phyloP scores from a whole-genome alignment of 1,140 invertebrate genomes.

The Bathynomus jamesi region DNA sequence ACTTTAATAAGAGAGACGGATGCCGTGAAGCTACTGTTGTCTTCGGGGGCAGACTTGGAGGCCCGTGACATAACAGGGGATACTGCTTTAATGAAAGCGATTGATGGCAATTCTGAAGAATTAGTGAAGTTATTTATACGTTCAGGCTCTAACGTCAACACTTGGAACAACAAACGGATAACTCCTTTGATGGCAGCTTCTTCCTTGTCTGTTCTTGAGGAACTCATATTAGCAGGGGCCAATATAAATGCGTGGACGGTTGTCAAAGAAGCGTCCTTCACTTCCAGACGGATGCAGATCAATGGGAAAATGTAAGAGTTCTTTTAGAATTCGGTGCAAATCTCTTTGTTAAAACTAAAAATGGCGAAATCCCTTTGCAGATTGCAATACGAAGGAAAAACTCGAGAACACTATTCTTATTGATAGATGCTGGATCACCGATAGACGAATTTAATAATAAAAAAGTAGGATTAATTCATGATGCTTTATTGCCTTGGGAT shows the following conservation, averaged over 20 bases:
- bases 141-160: conserved; percentile 18
- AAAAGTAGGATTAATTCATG: conserved; percentile 22
- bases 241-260: conserved; percentile 15
- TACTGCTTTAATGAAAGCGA: conserved; percentile 33
- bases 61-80: conserved; percentile 16
- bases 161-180: conserved; percentile 3
- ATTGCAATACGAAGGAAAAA: conserved; percentile 17
- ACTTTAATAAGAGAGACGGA: conserved; percentile 24
- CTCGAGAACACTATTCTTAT: conserved; percentile 4
- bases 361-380: conserved; percentile 28
- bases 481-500: conserved; percentile 28
- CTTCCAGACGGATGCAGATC: conserved; percentile 16
- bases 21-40: conserved; percentile 17
- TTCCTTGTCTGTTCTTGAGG: conserved; percentile 9
- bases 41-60: conserved; percentile 23
- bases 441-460: conserved; percentile 6
- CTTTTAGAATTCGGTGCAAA: conserved; percentile 20
- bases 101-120: conserved; percentile 14
- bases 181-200: conserved; percentile 26
- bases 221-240: conserved; percentile 15
- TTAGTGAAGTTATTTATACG: conserved; percentile 17
- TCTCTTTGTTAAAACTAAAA: conserved; percentile 11
- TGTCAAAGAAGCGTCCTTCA: conserved; percentile 31
- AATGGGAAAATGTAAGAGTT: conserved; percentile 4
- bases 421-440: conserved; percentile 18